Conservation (phyloP, 2,888 invertebrate species). For the Homarus gammarus region DNA sequence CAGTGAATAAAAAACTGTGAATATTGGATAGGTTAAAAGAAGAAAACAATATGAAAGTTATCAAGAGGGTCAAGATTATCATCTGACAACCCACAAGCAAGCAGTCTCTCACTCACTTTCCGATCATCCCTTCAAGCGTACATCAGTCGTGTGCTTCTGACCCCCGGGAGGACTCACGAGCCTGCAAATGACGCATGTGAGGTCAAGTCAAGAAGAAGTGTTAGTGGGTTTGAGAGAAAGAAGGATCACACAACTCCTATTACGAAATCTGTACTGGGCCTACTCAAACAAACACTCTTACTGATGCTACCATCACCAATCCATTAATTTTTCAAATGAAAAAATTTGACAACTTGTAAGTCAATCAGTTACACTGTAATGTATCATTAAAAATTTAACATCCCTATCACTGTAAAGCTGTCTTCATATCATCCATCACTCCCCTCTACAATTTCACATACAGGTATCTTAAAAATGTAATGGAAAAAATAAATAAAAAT, state of each 20-base stretch:
- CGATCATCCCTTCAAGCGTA: slow-evolving; percentile 61
- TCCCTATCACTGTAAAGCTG: too few species aligned
- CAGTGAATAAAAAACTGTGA: background rate
- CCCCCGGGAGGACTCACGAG: slow-evolving; percentile 60
- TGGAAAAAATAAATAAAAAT: too few species aligned
- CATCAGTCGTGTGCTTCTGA: slow-evolving; percentile 55
- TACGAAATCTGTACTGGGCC: background rate
- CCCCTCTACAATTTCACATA: too few species aligned
- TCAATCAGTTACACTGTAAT: too few species aligned
- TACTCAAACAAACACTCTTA: background rate
- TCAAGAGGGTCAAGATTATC: background rate
- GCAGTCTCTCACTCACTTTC: slow-evolving; percentile 67
- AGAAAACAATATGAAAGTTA: background rate
- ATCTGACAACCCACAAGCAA: slow-evolving; percentile 51
- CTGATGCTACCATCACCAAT: background rate
- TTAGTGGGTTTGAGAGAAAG: slow-evolving; percentile 26
- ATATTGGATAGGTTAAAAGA: background rate
- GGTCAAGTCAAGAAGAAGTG: slow-evolving; percentile 38
- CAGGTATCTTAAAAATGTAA: too few species aligned
- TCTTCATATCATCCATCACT: too few species aligned
- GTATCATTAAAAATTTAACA: too few species aligned
- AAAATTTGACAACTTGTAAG: too few species aligned
- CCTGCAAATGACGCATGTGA: slow-evolving; percentile 46
- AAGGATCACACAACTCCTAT: slow-evolving; percentile 2
- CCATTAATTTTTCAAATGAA: too few species aligned